Evolutionary conservation across 2,797 vertebrate species (phyloP), one percentile per base, ranked within the genome.

Genomic region (Betta splendens): DNA sequence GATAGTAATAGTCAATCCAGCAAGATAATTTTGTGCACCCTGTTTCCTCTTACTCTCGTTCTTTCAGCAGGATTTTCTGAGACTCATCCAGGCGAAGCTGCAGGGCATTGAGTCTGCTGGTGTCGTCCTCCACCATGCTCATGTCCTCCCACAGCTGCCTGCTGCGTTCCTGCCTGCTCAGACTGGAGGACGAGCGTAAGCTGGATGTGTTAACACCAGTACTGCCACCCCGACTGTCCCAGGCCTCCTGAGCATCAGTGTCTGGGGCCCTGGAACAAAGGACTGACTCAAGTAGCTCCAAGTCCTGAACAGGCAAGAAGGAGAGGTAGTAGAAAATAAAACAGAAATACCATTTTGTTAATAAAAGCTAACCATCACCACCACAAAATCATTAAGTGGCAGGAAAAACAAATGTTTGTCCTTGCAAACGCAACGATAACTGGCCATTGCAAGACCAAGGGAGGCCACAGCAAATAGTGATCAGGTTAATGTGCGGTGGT

Each of bases 1-100:
- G n/a, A n/a, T n/a, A n/a, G n/a, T n/a, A n/a, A n/a, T n/a, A n/a
- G n/a, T n/a, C 3, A 3, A 3, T 22, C 5, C 22, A 9, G 2
- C 4, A 3, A 4, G 4, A 26, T 25, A 32, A 5, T n/a, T n/a
- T 26, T 6, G 8, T 9, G 3, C 26, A 5, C 16, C 13, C n/a
- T 4, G 6, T 38, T 36, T 31, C 16, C 12, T 43, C 94, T 94
- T 87, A 95, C 95, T 96, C 95, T 77, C 94, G 78, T 63, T 95
- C 94, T 66, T 94, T 96, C 44, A 94, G 89, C 38, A 96, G 89
- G 83, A 95, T 93, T 79, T 98, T 98, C 80, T 98, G 97, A 48
- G 95, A 95, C 64, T 99, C 95, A 0, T 99, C 96, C 60, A 99
- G 91, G 40, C 97, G 91, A 13, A 99, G 93, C 78, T 96, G 92